Evolutionary conservation across 2,797 vertebrate species (phyloP).

Genomic region (Malurus leucopterus): DNA sequence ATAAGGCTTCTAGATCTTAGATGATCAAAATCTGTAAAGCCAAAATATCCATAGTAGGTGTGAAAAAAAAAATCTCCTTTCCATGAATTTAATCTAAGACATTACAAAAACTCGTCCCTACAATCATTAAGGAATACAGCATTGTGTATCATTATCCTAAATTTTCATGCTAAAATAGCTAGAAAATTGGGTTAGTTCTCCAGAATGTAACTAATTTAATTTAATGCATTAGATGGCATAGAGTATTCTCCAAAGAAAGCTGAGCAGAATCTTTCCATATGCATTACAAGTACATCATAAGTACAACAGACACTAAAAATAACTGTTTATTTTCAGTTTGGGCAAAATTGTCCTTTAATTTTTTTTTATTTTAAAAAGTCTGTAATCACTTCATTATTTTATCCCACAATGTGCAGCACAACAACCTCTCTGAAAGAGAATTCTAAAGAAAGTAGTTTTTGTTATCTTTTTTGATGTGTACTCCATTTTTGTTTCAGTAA

Average conservation of each 20-base stretch:
- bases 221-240: background rate
- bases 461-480: background rate
- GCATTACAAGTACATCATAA: background rate
- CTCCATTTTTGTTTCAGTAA: background rate
- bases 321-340: background rate
- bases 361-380: background rate
- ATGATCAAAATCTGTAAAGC: background rate
- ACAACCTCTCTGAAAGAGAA: conserved; percentile 4
- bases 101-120: background rate
- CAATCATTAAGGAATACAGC: background rate
- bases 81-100: background rate
- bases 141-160: background rate
- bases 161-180: background rate
- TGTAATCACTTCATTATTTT: background rate
- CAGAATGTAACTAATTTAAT: background rate
- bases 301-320: background rate
- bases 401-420: background rate
- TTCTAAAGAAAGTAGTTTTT: background rate
- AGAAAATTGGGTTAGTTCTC: background rate
- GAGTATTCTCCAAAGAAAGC: background rate
- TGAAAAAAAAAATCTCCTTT: background rate
- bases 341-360: background rate
- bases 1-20: background rate
- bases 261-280: background rate
- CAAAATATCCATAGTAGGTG: background rate